Conservation (phyloP, 2,797 vertebrate genomes). For the Sebastolobus alascanus region DNA sequence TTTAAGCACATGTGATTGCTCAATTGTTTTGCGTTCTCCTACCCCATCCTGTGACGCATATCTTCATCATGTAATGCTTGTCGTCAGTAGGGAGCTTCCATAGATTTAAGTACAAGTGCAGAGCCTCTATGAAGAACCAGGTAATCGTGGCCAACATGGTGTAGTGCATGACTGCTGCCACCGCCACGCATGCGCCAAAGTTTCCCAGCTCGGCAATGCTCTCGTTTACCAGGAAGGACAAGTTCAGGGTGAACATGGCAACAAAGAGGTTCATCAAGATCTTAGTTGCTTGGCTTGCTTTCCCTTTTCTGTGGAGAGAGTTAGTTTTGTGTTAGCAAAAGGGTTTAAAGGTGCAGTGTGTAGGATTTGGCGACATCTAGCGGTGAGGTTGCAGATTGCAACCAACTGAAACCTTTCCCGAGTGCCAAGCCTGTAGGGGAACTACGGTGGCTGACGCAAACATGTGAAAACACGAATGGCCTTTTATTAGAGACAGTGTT, state of each 20-base stretch:
- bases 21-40: constrained; percentile 31
- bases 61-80: constrained; percentile 61
- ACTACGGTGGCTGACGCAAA: no score
- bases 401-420: no score
- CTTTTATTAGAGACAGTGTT: no score
- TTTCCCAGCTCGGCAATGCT: constrained; percentile 38
- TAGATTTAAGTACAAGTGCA: constrained; percentile 74
- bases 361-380: no score
- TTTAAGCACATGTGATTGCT: background rate
- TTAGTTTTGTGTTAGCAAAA: background rate
- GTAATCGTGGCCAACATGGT: constrained; percentile 70
- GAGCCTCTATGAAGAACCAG: constrained; percentile 76
- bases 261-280: constrained; percentile 75
- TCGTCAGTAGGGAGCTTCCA: constrained; percentile 9
- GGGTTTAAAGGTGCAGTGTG: background rate
- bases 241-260: constrained; percentile 67
- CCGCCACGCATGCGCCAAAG: constrained; percentile 24
- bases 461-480: no score
- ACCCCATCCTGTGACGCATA: constrained; percentile 74
- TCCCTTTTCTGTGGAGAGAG: constrained; percentile 48
- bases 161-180: constrained; percentile 72
- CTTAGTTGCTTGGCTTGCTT: constrained; percentile 50
- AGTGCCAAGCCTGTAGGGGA: no score
- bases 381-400: no score
- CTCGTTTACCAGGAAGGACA: constrained; percentile 71